Evolutionary conservation across 2,113 vertebrate genomes (phyloP), one percentile per base, ranked within the genome.

Genomic region (Recurvirostra avosetta): DNA sequence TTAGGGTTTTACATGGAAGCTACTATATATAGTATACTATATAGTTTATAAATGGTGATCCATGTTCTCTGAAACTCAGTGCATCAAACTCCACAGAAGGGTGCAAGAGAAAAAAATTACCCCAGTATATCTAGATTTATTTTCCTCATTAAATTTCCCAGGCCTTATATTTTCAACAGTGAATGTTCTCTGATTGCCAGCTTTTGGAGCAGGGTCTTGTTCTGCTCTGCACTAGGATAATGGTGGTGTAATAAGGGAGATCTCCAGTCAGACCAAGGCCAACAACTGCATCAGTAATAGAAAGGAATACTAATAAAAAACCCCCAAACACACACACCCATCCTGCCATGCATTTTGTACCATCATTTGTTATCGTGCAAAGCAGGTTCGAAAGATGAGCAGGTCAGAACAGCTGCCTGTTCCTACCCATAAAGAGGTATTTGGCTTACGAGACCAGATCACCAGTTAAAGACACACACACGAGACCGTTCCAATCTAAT

Each of bases 401-500:
- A 71, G 59, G 76, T 47, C 75, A 59, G 55, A 89, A 34, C 45
- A 78, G 50, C 84, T 71, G 55, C 36, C 11, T 15, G 17, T 10
- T 84, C 49, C 68, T 80, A 22, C 56, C n/a, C 65, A 52, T 18
- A 30, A 68, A 23, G 1, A 92, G 65, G 1, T 14, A 27, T 19
- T 45, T 49, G 84, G 53, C 23, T 83, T 49, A 36, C 15, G 45
- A 91, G 73, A 74, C 23, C 79, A 77, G 30, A 20, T 53, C 12
- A 71, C 67, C n/a, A 59, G 21, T 38, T 56, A 34, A 73, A 71
- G 25, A 77, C 49, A 81, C 38, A 23, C 47, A 26, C 27, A 45
- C 0, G 1, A 8, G 12, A 25, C 41, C 40, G 15, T 40, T 53
- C 45, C 58, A 53, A 3, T 5, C 43, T 34, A 1, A 87, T 58